Conservation (phyloP, 2,113 vertebrate species). For the Petaurus breviceps region DNA sequence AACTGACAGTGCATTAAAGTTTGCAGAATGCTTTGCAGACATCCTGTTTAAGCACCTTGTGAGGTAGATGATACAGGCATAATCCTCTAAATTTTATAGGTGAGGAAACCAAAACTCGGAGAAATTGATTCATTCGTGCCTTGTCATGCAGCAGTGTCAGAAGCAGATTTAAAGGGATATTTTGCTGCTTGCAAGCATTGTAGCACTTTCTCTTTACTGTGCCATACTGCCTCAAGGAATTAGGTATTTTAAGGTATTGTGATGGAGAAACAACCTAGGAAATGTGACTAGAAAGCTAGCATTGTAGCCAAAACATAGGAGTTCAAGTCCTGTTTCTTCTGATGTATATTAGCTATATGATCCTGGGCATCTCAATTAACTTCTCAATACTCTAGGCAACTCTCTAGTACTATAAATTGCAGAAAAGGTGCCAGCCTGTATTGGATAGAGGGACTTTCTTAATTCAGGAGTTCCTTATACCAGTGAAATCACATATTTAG, state of each 20-base stretch:
- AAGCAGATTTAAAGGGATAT: not conserved
- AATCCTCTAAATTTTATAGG: not conserved
- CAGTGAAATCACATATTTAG: not conserved
- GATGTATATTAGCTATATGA: not conserved
- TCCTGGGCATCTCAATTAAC: not conserved
- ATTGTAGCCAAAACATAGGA: not conserved
- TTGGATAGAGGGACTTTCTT: not conserved
- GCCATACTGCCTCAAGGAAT: not conserved
- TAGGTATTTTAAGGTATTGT: not conserved
- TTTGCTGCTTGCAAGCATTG: constrained; percentile 16
- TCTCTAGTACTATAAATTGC: not conserved
- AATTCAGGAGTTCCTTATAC: not conserved
- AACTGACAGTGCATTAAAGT: not conserved
- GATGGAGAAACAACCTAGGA: not conserved
- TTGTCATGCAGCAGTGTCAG: not conserved
- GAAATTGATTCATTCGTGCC: not conserved
- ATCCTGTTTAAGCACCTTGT: not conserved
- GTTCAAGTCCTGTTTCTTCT: too few relatives aligned
- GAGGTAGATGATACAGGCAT: not conserved
- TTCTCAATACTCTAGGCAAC: not conserved
- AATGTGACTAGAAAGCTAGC: not conserved
- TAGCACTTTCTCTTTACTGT: not conserved
- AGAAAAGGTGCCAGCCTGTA: not conserved
- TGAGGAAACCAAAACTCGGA: not conserved
- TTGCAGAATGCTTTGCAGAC: not conserved